These are phyloP conservation scores for Delphinus delphis DNA, from an alignment of 2,113 vertebrate genomes.

Conservation along the genomic window DNA sequence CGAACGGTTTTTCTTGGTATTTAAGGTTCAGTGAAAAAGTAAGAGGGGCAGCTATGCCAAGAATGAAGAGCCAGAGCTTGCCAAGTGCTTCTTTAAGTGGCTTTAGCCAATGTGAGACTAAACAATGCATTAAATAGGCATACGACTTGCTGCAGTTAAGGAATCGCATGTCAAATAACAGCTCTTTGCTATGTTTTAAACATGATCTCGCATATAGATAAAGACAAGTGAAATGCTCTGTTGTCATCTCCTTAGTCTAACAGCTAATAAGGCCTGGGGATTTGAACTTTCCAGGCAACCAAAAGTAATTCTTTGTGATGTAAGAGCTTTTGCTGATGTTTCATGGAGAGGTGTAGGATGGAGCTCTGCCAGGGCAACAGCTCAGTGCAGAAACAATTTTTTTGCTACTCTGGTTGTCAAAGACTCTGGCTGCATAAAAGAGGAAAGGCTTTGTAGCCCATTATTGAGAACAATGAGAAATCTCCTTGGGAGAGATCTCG, in stretches of 20 bases:
- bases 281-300: slow-evolving; percentile 69
- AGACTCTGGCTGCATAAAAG: slow-evolving; percentile 19
- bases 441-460: background rate
- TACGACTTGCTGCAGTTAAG: slow-evolving; percentile 77
- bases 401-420: slow-evolving; percentile 63
- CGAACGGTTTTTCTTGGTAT: slow-evolving; percentile 84
- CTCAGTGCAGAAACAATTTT: slow-evolving; percentile 30
- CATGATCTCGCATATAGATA: slow-evolving; percentile 73
- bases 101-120: slow-evolving; percentile 85
- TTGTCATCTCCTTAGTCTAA: slow-evolving; percentile 70
- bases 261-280: slow-evolving; percentile 70
- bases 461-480: background rate
- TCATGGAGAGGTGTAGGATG: slow-evolving; percentile 48
- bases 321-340: slow-evolving; percentile 39
- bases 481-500: background rate
- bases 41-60: slow-evolving; percentile 81
- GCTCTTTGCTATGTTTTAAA: slow-evolving; percentile 78
- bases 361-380: slow-evolving; percentile 46
- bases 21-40: slow-evolving; percentile 85
- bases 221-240: slow-evolving; percentile 68
- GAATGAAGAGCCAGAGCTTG: slow-evolving; percentile 82
- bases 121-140: slow-evolving; percentile 84
- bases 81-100: slow-evolving; percentile 83
- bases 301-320: slow-evolving; percentile 69
- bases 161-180: slow-evolving; percentile 82